Conservation (phyloP, 2,113 vertebrate species). For the Halichoerus grypus region DNA sequence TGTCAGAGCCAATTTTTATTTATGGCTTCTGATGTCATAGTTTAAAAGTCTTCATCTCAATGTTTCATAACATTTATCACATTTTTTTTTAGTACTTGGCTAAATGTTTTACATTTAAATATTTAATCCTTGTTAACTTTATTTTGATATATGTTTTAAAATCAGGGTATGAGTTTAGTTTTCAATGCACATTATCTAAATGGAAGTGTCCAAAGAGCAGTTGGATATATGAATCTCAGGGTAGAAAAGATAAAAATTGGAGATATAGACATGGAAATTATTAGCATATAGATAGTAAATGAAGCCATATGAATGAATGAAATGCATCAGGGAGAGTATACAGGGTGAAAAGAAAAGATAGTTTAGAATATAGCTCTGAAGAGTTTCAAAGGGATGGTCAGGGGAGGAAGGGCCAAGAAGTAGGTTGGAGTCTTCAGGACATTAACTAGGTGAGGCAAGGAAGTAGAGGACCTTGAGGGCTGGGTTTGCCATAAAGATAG, state of each 20-base stretch:
- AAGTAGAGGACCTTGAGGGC: neutral
- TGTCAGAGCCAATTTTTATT: neutral
- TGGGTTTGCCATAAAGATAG: neutral
- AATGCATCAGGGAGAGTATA: neutral
- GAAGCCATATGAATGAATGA: neutral
- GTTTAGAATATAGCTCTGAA: neutral
- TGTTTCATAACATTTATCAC: neutral
- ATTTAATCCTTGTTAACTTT: slow-evolving; percentile 17
- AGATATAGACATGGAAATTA: neutral
- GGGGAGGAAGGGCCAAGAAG: neutral
- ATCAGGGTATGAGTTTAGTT: neutral
- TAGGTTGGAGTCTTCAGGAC: neutral
- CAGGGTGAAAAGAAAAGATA: neutral
- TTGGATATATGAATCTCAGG: neutral
- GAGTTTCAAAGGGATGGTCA: neutral
- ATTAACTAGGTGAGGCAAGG: neutral
- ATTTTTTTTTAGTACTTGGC: neutral
- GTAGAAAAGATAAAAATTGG: neutral
- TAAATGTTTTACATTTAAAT: slow-evolving; percentile 19
- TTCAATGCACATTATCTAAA: neutral
- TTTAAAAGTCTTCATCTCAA: neutral
- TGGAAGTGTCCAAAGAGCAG: neutral
- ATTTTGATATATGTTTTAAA: slow-evolving; percentile 20
- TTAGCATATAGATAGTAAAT: neutral
- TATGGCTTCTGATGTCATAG: neutral